Evolutionary conservation across 2,797 vertebrate genomes (phyloP).

Genomic region (Catamblyrhynchus diadema): DNA sequence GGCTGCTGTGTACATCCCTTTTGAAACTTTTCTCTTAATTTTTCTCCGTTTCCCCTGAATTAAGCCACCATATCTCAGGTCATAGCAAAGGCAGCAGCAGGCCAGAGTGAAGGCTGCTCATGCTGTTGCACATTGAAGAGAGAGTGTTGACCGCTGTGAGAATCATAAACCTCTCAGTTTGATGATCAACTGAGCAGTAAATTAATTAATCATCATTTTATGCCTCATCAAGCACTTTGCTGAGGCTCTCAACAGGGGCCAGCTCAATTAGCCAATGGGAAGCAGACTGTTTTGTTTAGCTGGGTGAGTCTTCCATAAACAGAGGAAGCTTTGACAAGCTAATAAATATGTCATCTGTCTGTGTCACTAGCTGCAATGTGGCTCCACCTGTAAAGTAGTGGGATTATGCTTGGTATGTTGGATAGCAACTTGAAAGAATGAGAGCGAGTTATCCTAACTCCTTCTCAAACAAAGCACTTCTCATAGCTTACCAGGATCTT

Average conservation of each 20-base stretch:
- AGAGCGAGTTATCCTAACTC: neutral
- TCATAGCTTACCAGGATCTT: neutral
- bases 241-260: constrained; percentile 86
- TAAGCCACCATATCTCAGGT: constrained; percentile 74
- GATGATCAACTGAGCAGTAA: constrained; percentile 98
- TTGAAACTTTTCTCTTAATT: constrained; percentile 34
- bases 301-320: constrained; percentile 83
- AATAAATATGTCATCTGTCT: constrained; percentile 97
- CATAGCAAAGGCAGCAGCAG: constrained; percentile 81
- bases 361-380: constrained; percentile 83
- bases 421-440: constrained; percentile 65
- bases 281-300: constrained; percentile 95
- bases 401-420: constrained; percentile 70
- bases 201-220: constrained; percentile 99
- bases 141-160: constrained; percentile 90
- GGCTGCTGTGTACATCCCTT: constrained; percentile 3
- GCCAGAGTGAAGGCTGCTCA: constrained; percentile 71
- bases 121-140: constrained; percentile 71
- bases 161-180: constrained; percentile 95
- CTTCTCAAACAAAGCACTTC: constrained; percentile 27
- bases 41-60: constrained; percentile 11
- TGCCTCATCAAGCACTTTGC: constrained; percentile 99
- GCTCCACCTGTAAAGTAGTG: constrained; percentile 84
- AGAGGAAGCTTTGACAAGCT: constrained; percentile 88
- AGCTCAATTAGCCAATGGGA: constrained; percentile 88